These are phyloP conservation scores for Nesidiocoris tenuis DNA, from an alignment of 2,888 invertebrate species.

Conservation along the genomic window DNA sequence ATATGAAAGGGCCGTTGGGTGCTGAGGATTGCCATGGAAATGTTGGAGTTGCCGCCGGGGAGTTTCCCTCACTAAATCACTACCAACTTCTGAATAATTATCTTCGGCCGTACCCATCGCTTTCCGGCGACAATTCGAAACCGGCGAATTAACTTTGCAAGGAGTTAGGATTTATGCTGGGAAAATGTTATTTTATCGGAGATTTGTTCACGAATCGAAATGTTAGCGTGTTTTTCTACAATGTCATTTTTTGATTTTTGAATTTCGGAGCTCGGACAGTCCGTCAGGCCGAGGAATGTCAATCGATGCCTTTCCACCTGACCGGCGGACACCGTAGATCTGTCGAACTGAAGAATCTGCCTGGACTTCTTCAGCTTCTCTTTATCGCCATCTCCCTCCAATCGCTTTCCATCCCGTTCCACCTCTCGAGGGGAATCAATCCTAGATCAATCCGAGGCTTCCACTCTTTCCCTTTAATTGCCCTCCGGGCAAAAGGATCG, in stretches of 20 bases:
- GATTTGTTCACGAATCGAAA: no score
- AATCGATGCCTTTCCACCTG: not conserved
- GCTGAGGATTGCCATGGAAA: constrained; percentile 2
- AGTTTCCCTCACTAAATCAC: constrained; percentile 36
- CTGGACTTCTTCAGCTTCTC: not conserved
- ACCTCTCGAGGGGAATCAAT: constrained; percentile 23
- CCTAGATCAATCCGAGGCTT: constrained; percentile 37
- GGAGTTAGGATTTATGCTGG: no score
- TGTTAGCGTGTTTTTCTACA: no score
- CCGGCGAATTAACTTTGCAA: not conserved
- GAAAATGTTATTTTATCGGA: no score
- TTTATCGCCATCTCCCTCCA: not conserved
- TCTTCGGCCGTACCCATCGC: constrained; percentile 16
- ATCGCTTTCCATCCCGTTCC: not conserved
- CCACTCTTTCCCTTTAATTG: constrained; percentile 33
- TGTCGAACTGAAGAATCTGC: constrained; percentile 26
- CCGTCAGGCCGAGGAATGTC: no score
- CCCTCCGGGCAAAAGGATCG: constrained; percentile 28
- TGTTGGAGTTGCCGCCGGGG: not conserved
- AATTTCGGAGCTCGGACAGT: no score
- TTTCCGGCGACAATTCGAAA: not conserved
- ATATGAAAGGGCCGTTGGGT: constrained; percentile 24
- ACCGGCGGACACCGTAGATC: constrained; percentile 8
- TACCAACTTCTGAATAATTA: constrained; percentile 43
- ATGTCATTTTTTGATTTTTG: no score